Percentiles rank a stretch among this genome's conserved stretches.
Conservation (phyloP, 2,797 vertebrate genomes). For the Okamejei kenojei region DNA sequence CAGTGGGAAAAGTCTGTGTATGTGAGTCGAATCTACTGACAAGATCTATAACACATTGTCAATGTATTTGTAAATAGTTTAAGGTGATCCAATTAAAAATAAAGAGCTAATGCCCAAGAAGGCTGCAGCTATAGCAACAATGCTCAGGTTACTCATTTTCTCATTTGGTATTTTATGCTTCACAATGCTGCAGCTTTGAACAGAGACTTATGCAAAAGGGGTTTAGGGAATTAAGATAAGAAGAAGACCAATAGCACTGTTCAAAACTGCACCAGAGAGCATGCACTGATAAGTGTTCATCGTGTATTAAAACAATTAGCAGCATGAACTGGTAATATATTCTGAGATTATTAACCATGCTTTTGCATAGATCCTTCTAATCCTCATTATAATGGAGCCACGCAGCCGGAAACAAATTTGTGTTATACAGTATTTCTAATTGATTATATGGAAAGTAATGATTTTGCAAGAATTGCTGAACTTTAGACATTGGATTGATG, state of each 20-base stretch:
- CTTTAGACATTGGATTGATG: background rate
- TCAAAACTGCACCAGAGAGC: conserved; percentile 47
- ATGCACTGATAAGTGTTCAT: conserved; percentile 42
- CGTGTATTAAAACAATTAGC: conserved; percentile 42
- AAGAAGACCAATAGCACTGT: conserved; percentile 47
- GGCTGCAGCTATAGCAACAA: conserved; percentile 17
- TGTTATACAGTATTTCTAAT: background rate
- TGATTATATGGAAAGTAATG: background rate
- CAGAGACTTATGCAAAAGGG: conserved; percentile 44
- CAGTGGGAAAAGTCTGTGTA: background rate
- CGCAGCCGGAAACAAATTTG: background rate
- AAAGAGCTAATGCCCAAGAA: conserved; percentile 12
- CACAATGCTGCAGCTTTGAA: conserved; percentile 4
- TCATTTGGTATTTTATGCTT: conserved; percentile 3
- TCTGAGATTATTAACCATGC: conserved; percentile 41
- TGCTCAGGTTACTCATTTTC: background rate
- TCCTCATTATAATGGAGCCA: background rate
- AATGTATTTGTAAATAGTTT: conserved; percentile 13
- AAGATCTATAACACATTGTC: conserved; percentile 6
- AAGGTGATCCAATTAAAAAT: conserved; percentile 28
- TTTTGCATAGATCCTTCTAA: background rate
- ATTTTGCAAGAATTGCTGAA: background rate
- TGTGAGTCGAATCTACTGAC: background rate
- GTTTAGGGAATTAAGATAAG: conserved; percentile 47
- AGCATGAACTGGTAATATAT: conserved; percentile 40